phyloP scores from a whole-genome alignment of 2,888 invertebrate genomes.

The Allacma fusca region DNA sequence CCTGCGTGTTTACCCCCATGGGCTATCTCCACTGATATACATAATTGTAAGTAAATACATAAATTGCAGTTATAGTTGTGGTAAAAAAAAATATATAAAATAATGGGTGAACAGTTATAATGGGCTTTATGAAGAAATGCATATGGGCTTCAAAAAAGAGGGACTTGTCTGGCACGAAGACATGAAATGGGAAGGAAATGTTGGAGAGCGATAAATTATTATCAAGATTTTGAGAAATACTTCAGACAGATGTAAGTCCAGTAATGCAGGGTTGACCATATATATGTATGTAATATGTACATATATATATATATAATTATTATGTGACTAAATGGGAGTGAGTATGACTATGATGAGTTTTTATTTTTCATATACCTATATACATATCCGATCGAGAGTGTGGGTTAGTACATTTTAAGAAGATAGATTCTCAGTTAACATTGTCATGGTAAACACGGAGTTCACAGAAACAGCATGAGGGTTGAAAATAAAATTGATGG shows the following conservation, averaged over 20 bases:
- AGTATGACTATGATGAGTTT: too few species aligned
- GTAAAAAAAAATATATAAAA: not conserved
- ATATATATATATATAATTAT: too few species aligned
- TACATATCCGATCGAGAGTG: too few species aligned
- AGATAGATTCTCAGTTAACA: not conserved
- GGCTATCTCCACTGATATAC: too few species aligned
- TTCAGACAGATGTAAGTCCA: too few species aligned
- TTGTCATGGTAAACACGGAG: not conserved
- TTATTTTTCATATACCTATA: too few species aligned
- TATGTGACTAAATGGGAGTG: too few species aligned
- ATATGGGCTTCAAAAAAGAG: not conserved
- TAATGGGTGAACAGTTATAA: not conserved
- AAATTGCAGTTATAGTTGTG: too few species aligned
- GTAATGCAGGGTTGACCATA: too few species aligned
- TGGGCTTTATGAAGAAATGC: not conserved
- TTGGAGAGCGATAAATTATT: not conserved
- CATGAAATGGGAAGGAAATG: not conserved
- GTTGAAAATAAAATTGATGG: not conserved
- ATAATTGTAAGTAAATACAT: too few species aligned
- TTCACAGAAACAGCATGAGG: constrained; percentile 7
- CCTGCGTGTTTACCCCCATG: too few species aligned
- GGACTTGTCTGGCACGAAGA: not conserved
- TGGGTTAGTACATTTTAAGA: not conserved
- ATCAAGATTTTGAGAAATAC: not conserved
- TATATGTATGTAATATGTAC: too few species aligned